These are phyloP conservation scores for Melanotaenia parkinsoni DNA, from an alignment of 2,797 vertebrate genomes.

Conservation along the genomic window DNA sequence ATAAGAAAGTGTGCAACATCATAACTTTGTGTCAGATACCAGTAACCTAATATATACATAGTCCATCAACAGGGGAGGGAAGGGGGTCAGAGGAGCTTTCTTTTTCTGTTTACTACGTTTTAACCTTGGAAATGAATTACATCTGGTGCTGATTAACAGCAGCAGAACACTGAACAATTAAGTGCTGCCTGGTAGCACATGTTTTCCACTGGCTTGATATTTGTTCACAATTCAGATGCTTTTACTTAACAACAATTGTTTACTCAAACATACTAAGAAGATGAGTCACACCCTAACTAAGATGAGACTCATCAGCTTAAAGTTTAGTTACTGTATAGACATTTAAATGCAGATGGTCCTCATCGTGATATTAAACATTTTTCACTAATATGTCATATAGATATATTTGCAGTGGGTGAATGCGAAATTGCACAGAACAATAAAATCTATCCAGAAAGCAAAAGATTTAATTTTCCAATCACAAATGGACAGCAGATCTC, in stretches of 20 bases:
- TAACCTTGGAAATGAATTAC: slow-evolving; percentile 49
- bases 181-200: slow-evolving; percentile 47
- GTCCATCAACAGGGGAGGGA: slow-evolving; percentile 9
- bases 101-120: slow-evolving; percentile 58
- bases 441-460: not conserved
- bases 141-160: slow-evolving; percentile 77
- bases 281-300: slow-evolving; percentile 1
- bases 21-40: not conserved
- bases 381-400: not conserved
- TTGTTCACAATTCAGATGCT: slow-evolving; percentile 45
- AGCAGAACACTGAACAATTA: slow-evolving; percentile 63
- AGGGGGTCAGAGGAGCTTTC: slow-evolving; percentile 31
- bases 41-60: not conserved
- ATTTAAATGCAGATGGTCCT: not conserved
- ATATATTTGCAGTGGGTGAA: not conserved
- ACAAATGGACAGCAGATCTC: not conserved
- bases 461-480: not conserved
- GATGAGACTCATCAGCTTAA: not conserved
- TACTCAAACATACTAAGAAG: slow-evolving; percentile 13
- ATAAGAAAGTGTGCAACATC: not conserved
- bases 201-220: slow-evolving; percentile 54
- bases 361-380: not conserved
- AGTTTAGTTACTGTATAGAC: not conserved
- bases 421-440: not conserved
- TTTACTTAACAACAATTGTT: slow-evolving; percentile 47